These are phyloP conservation scores for Archips xylosteana DNA, from an alignment of 2,888 invertebrate species.

Conservation along the genomic window DNA sequence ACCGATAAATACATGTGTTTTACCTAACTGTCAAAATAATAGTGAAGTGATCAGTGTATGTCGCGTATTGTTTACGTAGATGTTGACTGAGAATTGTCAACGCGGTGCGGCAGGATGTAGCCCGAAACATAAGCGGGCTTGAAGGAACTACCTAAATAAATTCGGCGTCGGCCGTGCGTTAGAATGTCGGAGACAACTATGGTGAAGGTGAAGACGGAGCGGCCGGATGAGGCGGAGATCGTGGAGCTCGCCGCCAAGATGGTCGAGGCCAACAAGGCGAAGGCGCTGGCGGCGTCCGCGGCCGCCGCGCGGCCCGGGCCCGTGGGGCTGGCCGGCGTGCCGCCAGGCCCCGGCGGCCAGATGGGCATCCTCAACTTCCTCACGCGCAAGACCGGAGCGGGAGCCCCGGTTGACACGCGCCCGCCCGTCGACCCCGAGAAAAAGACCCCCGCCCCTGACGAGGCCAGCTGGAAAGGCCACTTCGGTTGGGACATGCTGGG, in stretches of 20 bases:
- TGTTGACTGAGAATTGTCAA: conserved; percentile 63
- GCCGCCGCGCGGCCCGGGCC: conserved; percentile 82
- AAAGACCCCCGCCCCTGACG: conserved; percentile 86
- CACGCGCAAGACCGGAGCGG: conserved; percentile 73
- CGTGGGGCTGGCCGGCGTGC: conserved; percentile 67
- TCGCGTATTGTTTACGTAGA: conserved; percentile 72
- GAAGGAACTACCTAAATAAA: conserved; percentile 32
- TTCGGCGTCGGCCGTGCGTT: conserved; percentile 43
- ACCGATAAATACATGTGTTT: conserved; percentile 50
- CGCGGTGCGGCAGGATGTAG: conserved; percentile 72
- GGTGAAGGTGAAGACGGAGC: conserved; percentile 89
- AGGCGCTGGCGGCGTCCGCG: conserved; percentile 78
- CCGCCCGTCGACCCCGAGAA: conserved; percentile 70
- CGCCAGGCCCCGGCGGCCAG: conserved; percentile 75
- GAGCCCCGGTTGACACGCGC: conserved; percentile 64
- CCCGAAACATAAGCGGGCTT: conserved; percentile 50
- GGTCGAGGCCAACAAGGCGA: conserved; percentile 92
- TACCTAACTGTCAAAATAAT: conserved; percentile 71
- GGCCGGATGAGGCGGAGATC: conserved; percentile 95
- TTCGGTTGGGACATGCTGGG: conserved; percentile 97
- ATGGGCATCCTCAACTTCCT: conserved; percentile 88
- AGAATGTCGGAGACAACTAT: conserved; percentile 68
- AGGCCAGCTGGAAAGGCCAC: conserved; percentile 91
- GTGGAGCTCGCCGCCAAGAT: conserved; percentile 94
- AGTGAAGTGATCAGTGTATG: conserved; percentile 65